These are phyloP conservation scores for Serranus cabrilla DNA, from an alignment of 2,797 vertebrate species.

Conservation along the genomic window DNA sequence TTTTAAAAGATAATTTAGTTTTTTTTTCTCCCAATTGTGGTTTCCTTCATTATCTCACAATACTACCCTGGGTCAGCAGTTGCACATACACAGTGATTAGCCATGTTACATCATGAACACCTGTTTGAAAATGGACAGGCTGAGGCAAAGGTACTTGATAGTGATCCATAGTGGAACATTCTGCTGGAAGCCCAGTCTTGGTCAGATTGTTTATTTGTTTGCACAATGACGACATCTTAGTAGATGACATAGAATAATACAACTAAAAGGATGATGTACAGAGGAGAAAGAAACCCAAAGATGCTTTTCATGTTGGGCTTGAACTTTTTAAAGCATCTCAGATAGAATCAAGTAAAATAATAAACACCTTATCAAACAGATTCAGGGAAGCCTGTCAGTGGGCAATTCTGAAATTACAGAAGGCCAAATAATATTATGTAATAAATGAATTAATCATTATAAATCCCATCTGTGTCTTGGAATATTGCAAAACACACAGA, in stretches of 20 bases:
- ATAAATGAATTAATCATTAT: conserved; percentile 36
- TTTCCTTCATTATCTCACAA: background rate
- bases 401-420: conserved; percentile 12
- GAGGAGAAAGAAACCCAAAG: background rate
- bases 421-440: conserved; percentile 1
- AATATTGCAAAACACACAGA: conserved; percentile 21
- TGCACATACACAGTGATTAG: conserved; percentile 3
- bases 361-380: conserved; percentile 11
- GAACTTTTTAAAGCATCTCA: conserved; percentile 27
- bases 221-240: conserved; percentile 11
- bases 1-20: too few species aligned
- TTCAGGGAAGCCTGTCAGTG: conserved; percentile 11
- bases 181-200: background rate
- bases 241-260: conserved; percentile 18
- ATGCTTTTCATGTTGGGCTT: too few species aligned
- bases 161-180: conserved; percentile 12
- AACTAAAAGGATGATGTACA: conserved; percentile 1
- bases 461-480: conserved; percentile 33
- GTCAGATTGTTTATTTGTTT: conserved; percentile 31
- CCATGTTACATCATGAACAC: background rate
- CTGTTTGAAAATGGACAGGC: conserved; percentile 20
- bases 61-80: background rate
- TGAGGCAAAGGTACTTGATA: background rate
- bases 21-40: background rate
- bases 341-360: conserved; percentile 17